These are phyloP conservation scores for Megaceryle torquata DNA, from an alignment of 2,113 vertebrate species.

Conservation along the genomic window DNA sequence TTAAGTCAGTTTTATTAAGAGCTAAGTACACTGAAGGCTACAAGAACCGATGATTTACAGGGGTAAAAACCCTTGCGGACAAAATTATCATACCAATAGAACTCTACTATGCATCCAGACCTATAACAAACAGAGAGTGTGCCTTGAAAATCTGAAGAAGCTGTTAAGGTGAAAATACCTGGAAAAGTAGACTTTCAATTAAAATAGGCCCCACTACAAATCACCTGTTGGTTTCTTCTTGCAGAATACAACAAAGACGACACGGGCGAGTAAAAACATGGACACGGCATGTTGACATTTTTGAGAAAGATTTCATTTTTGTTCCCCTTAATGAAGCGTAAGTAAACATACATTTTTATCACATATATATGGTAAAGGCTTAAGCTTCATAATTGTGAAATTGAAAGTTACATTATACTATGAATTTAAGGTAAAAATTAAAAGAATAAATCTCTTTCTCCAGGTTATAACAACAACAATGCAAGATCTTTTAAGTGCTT, in stretches of 20 bases:
- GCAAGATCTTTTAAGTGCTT: not conserved
- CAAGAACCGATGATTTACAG: not conserved
- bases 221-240: conserved; percentile 10
- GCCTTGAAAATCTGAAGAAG: not conserved
- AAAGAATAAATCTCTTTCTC: not conserved
- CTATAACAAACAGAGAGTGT: not conserved
- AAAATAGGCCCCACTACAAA: not conserved
- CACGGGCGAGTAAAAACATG: conserved; percentile 97
- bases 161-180: not conserved
- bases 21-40: not conserved
- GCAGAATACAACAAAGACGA: conserved; percentile 91
- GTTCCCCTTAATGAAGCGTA: conserved; percentile 99
- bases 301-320: conserved; percentile 98
- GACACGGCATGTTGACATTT: conserved; percentile 97
- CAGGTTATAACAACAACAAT: not conserved
- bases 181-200: not conserved
- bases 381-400: not conserved
- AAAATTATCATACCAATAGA: not conserved
- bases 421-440: not conserved
- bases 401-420: not conserved
- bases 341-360: conserved; percentile 66
- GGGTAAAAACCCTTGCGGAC: not conserved
- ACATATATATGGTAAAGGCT: not conserved
- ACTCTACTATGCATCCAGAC: not conserved
- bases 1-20: not conserved